Base-by-base conservation (phyloP, 2,113 vertebrate species). In the Melanerpes formicivorus region DNA sequence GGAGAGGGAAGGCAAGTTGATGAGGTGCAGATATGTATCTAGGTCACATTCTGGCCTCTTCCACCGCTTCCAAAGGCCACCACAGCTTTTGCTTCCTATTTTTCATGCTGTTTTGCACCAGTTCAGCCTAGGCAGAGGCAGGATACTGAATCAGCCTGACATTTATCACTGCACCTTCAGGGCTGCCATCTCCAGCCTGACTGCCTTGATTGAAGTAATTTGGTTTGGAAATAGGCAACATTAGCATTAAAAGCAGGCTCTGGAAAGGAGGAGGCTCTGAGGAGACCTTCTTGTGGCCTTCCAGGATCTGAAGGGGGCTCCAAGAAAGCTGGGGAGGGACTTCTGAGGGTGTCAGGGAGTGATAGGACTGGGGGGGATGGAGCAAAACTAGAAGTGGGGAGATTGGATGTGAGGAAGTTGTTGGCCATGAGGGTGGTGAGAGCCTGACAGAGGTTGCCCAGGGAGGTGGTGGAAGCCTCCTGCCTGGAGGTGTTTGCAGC, bases 41-140 rank as follows among this genome's bases (percentile, higher is more conserved):
- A 17, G 12, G 9, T 87, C 92, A 88, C 22, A 5, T 63, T 48
- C 46, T 73, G 26, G 52, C 9, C 10, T 92, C 60, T 87, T 81
- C 34, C 80, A 91, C 59, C 10, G 30, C 9, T n/a, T 74, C 50
- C 16, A 25, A 34, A 62, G n/a, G 18, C 10, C 70, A 79, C 29
- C 7, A 75, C 59, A 75, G 25, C 48, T 62, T 78, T 71, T 72
- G 52, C 75, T 93, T 80, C 34, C 27, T n/a, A 19, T 10, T 52
- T 92, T 77, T 64, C 32, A 59, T 29, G 16, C 14, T 37, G 44
- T 14, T 63, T 78, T 72, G 62, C 30, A 74, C 32, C 30, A 82
- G 56, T 74, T 89, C 60, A 29, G 1, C 0, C 0, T 6, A 37
- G 56, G 9, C 60, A 48, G 42, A n/a, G 7, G 55, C 37, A 54